Conservation (phyloP, 1,140 invertebrate genomes). For the Drosophila parabipectinata region DNA sequence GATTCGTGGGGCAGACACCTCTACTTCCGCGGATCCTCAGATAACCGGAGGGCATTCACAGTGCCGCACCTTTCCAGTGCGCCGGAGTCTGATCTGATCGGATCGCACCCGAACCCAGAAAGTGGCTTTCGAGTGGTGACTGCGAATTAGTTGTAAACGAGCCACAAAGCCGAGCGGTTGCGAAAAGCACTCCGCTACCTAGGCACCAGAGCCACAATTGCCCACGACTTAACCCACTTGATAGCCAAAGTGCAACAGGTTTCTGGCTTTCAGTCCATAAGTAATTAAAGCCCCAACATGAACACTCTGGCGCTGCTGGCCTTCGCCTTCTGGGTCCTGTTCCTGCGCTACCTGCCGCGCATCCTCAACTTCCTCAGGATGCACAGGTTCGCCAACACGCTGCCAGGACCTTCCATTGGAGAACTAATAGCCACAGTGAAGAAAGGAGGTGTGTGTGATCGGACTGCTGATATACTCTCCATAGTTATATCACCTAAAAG, state of each 20-base stretch:
- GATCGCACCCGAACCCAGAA: constrained; percentile 6
- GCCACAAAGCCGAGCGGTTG: constrained; percentile 40
- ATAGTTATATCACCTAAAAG: too few relatives aligned
- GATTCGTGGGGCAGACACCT: neutral
- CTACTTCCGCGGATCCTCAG: neutral
- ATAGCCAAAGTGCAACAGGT: neutral
- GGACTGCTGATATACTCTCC: too few relatives aligned
- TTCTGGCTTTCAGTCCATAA: neutral
- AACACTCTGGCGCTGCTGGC: constrained; percentile 65
- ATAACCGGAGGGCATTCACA: constrained; percentile 24
- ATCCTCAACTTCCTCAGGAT: constrained; percentile 57
- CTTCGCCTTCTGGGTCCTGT: constrained; percentile 72
- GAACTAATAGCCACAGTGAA: constrained; percentile 74
- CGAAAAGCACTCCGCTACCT: neutral
- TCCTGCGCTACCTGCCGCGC: constrained; percentile 66
- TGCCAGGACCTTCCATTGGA: constrained; percentile 66
- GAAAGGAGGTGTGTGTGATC: constrained; percentile 76
- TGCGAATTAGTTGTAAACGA: constrained; percentile 36
- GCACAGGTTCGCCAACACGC: constrained; percentile 52
- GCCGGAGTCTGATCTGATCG: neutral
- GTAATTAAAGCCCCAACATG: constrained; percentile 27
- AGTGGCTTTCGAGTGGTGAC: constrained; percentile 1
- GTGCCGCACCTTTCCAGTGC: neutral
- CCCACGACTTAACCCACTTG: too few relatives aligned
- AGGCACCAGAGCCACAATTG: neutral